A percentile compares a stretch with the other conserved stretches of the same genome.
phyloP scores from a whole-genome alignment of 2,888 invertebrate species.

The Amblyjoppa proteus region DNA sequence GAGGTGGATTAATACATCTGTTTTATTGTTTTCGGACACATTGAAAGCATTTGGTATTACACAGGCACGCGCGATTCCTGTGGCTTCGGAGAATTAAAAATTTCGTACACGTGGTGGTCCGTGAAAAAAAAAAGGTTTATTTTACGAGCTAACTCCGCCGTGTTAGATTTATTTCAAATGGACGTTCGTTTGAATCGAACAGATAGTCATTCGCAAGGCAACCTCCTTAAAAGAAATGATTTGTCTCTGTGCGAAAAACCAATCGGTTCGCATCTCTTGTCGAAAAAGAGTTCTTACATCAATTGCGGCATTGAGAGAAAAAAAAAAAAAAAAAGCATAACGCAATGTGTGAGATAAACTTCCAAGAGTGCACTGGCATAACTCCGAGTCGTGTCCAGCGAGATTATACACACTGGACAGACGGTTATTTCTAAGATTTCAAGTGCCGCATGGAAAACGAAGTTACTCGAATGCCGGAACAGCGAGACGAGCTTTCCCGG shows the following conservation, averaged over 20 bases:
- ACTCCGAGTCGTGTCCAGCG: neutral
- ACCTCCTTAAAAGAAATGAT: neutral
- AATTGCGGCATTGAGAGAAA: neutral
- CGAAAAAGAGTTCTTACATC: neutral
- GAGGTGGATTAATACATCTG: constrained; percentile 50
- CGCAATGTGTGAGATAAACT: neutral
- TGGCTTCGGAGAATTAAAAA: neutral
- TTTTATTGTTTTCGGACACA: constrained; percentile 12
- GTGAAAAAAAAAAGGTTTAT: neutral
- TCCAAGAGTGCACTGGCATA: neutral
- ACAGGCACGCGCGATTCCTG: neutral
- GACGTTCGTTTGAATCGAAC: no score
- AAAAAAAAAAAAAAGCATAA: neutral
- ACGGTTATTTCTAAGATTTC: neutral
- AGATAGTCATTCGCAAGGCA: neutral
- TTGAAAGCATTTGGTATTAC: constrained; percentile 25
- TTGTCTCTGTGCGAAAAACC: neutral
- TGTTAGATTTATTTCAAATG: neutral
- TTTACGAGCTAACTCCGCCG: neutral
- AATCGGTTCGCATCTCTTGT: no score
- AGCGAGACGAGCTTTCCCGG: neutral
- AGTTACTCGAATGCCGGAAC: neutral
- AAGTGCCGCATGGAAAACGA: neutral
- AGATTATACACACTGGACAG: neutral
- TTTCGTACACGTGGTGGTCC: neutral